Evolutionary conservation across 2,797 vertebrate genomes (phyloP), one percentile per base, ranked within the genome.

Genomic region (Eulemur coronatus): DNA sequence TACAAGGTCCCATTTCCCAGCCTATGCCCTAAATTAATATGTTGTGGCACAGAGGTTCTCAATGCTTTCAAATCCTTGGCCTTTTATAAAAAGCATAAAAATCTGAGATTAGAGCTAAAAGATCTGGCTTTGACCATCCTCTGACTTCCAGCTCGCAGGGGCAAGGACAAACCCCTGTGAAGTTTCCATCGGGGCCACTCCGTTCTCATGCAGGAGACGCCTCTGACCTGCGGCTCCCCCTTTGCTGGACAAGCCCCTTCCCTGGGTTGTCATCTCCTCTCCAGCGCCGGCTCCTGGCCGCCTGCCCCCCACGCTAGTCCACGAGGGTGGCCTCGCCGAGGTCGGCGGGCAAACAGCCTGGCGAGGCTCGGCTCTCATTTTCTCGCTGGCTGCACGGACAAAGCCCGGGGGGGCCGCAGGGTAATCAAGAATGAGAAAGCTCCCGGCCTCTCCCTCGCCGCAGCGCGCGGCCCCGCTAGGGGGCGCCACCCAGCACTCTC

Each of bases 261-360:
- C 55, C 26, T 3, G 26, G 78, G 26, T 43, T 30, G 5, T 38
- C 33, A 30, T 46, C 63, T 48, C 28, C 43, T 52, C 12, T 9
- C 70, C 48, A 4, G 2, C 35, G 48, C 43, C 20, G 26, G 79
- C n/a, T 33, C 84, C 20, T 4, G 0, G 2, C 30, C 70, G 17
- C 52, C 55, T 3, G 4, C 15, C 61, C 4, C 5, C 8, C 28
- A n/a, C 10, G 2, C 55, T 3, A 1, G 38, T 1, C 10, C 30
- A 18, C 17, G 30, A 26, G 22, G 20, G n/a, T 18, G 80, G 84
- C 69, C 35, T n/a, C 26, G 33, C 75, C 8, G 10, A 46, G 35
- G 18, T 43, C 20, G 20, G 13, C 28, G 15, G 24, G 41, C 8
- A 84, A 57, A 84, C 8, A 3, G 43, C 35, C 43, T 48, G 35